Conservation (phyloP, 1,140 invertebrate genomes). For the Heliothis subflexa region DNA sequence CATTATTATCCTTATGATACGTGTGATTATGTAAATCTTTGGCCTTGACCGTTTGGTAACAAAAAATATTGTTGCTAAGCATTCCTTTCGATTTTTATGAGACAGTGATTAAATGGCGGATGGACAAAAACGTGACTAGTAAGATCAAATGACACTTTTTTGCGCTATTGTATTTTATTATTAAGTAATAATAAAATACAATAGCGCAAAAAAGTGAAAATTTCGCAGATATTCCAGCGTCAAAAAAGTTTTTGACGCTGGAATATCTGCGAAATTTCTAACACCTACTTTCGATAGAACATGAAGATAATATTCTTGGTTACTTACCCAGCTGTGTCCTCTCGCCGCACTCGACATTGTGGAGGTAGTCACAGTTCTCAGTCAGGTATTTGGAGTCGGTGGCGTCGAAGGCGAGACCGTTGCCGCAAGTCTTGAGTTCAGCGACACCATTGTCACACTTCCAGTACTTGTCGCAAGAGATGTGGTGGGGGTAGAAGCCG, state of each 20-base stretch:
- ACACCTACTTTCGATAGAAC: constrained; percentile 6
- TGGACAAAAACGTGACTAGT: not conserved
- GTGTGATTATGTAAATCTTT: constrained; percentile 52
- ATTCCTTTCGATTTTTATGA: constrained; percentile 28
- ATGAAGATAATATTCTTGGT: not conserved
- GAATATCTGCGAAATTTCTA: not conserved
- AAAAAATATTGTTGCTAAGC: constrained; percentile 29
- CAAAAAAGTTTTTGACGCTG: not conserved
- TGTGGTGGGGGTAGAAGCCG: constrained; percentile 96
- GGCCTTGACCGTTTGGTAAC: constrained; percentile 54
- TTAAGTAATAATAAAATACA: no score
- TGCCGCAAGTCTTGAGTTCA: constrained; percentile 96
- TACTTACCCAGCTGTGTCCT: constrained; percentile 92
- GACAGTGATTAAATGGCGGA: not conserved
- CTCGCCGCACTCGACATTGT: constrained; percentile 97
- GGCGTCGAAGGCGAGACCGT: constrained; percentile 96
- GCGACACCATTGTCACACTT: constrained; percentile 96
- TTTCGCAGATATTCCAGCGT: no score
- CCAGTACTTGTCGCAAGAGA: constrained; percentile 98
- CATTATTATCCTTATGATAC: constrained; percentile 45
- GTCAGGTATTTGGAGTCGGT: constrained; percentile 95
- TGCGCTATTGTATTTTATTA: not conserved
- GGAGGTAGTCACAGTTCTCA: constrained; percentile 97
- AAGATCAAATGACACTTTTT: constrained; percentile 4
- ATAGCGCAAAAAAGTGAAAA: no score